These are phyloP conservation scores for Anarhynchus alexandrinus DNA, from an alignment of 2,113 vertebrate species.

Conservation along the genomic window DNA sequence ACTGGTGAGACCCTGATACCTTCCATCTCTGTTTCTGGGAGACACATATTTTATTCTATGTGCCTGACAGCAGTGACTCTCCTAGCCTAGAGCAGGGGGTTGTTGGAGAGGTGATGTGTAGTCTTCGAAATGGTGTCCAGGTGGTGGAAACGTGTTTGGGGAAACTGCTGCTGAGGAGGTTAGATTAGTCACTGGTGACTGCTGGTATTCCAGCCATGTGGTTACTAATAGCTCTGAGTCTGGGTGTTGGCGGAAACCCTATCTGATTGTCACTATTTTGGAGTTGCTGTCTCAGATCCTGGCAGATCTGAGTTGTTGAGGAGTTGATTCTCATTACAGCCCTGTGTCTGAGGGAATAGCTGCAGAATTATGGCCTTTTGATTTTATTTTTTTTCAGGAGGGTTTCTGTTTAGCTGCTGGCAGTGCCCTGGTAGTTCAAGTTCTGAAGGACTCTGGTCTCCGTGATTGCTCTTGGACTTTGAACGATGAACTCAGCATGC, in stretches of 20 bases:
- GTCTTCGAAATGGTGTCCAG: background rate
- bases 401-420: background rate
- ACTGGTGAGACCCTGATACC: constrained; percentile 68
- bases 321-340: background rate
- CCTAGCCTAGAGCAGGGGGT: background rate
- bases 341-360: background rate
- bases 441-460: background rate
- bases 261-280: background rate
- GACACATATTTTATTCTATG: background rate
- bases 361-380: background rate
- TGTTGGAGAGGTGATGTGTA: background rate
- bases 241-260: background rate
- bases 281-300: background rate
- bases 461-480: background rate
- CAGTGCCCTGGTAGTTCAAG: background rate
- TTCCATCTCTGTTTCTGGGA: background rate
- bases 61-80: background rate
- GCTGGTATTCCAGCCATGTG: background rate
- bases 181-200: background rate
- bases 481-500: background rate
- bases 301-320: background rate
- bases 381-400: background rate
- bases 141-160: background rate
- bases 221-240: background rate
- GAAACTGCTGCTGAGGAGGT: background rate